Evolutionary conservation across 2,113 vertebrate genomes (phyloP).

Genomic region (Sorex fumeus): DNA sequence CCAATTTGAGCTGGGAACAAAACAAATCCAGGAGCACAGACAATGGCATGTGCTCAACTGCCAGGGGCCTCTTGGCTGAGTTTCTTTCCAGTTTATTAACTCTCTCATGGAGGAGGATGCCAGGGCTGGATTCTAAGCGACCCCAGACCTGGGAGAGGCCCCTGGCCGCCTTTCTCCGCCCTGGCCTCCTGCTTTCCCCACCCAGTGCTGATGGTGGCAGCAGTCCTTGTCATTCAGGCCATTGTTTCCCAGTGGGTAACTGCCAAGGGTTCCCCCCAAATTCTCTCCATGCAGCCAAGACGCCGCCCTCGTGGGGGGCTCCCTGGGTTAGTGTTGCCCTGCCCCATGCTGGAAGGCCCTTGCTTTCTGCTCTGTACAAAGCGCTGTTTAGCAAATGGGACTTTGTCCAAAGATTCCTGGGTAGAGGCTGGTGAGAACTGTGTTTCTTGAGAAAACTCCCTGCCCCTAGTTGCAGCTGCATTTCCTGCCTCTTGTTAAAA

Average conservation of each 20-base stretch:
- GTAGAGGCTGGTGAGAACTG: neutral
- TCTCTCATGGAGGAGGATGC: slow-evolving; percentile 58
- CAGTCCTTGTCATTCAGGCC: neutral
- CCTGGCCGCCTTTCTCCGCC: neutral
- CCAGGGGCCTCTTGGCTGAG: slow-evolving; percentile 65
- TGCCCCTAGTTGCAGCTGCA: neutral
- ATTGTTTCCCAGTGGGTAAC: neutral
- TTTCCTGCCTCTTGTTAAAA: neutral
- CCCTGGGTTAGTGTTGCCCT: neutral
- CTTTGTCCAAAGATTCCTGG: neutral
- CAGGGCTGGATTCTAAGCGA: neutral
- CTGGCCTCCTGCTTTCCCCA: neutral
- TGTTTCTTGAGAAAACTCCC: neutral
- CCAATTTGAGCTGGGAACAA: slow-evolving; percentile 47
- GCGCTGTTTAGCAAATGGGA: neutral
- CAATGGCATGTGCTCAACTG: slow-evolving; percentile 65
- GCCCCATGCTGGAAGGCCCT: neutral
- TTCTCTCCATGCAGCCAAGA: neutral
- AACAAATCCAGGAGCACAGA: slow-evolving; percentile 57
- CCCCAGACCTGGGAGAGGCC: neutral
- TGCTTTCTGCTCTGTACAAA: neutral
- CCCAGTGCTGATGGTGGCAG: neutral
- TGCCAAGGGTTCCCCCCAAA: neutral
- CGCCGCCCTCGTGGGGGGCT: neutral
- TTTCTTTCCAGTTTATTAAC: slow-evolving; percentile 78